phyloP scores from a whole-genome alignment of 2,113 vertebrate species.

The Saiga tatarica region DNA sequence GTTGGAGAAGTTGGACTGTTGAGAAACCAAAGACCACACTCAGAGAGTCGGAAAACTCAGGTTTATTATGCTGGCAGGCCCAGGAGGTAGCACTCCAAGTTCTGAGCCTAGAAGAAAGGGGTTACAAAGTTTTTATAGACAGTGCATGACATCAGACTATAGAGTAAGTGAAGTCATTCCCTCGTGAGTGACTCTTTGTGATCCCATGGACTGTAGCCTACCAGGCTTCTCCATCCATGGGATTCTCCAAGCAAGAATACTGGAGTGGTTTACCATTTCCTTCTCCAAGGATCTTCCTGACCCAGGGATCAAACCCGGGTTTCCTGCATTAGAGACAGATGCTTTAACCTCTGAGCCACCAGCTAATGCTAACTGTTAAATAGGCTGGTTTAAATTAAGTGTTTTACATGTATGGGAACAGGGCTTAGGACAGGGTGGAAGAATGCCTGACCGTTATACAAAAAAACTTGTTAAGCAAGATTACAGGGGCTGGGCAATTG shows the following conservation, averaged over 20 bases:
- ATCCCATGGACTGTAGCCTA: too few relatives aligned
- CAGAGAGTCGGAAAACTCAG: background rate
- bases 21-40: background rate
- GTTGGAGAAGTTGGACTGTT: background rate
- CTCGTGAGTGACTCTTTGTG: fast-evolving
- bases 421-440: background rate
- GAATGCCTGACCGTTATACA: background rate
- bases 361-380: background rate
- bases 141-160: background rate
- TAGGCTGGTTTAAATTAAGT: background rate
- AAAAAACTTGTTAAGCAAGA: background rate
- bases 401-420: background rate
- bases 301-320: fast-evolving
- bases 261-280: too few relatives aligned
- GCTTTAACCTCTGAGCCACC: too few relatives aligned
- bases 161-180: background rate
- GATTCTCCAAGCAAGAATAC: too few relatives aligned
- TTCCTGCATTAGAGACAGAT: too few relatives aligned
- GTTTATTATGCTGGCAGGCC: background rate
- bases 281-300: too few relatives aligned
- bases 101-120: background rate
- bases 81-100: background rate
- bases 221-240: too few relatives aligned
- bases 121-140: background rate
- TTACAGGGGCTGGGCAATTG: background rate